Evolutionary conservation across 64 coral and sea anemone genomes (phyloP), one percentile per base, ranked within the genome.

Genomic region (Trachythela sp.): DNA sequence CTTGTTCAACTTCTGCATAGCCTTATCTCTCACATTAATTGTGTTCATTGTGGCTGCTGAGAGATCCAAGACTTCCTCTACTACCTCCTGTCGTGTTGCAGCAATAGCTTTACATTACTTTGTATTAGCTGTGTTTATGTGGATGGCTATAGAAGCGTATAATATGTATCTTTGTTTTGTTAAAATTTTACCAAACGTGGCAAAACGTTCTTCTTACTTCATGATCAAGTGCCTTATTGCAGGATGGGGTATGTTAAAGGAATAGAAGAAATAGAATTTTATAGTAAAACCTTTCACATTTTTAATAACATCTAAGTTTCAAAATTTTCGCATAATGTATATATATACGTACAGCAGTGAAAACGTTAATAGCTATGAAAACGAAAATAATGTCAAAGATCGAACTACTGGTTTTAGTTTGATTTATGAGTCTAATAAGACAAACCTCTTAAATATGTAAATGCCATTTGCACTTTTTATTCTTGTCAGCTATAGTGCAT

Each of bases 21-120:
- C 71, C 2, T n/a, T 77, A 38, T 6, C 71, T 8, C 36, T 77
- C 13, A 77, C 71, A 4, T 38, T 77, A 27, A 38, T 77, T 34
- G 71, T 77, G 9, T 77, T 77, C 31, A 14, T 77, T 32, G 71
- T 77, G 13, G 71, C 71, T 77, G 71, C 71, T 38, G 71, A 77
- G 17, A 77, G 36, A 38, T 13, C 29, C 1, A 77, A 35, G 0
- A 38, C 36, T 6, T 77, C 71, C 8, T 77, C 71, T 32, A 10
- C 17, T 32, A 35, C 8, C 4, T 13, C 4, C 1, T 77, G 71
- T 35, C 24, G 71, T 27, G 71, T 35, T 77, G 71, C 71, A 13
- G 71, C 71, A 8, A 68, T 68, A 68, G 59, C 59, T 68, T 22
- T 68, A 27, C 71, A 77, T 77, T 77, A 77, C 24, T 39, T 77